Evolutionary conservation across 2,113 vertebrate genomes (phyloP), one percentile per base, ranked within the genome.

Genomic region (Penelope pileata): DNA sequence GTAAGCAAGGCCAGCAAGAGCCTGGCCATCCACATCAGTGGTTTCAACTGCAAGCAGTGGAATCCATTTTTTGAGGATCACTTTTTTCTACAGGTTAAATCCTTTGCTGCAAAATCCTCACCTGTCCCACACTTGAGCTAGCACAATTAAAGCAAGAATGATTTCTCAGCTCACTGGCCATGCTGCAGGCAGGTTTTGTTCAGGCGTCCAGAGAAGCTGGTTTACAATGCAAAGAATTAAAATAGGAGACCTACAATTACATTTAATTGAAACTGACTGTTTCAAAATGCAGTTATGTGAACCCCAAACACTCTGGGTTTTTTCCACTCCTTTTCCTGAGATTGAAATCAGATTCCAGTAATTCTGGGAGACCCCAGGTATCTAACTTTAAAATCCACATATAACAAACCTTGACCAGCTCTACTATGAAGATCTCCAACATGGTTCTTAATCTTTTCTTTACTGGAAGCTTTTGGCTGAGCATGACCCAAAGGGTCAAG

Each of bases 241-340:
- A 77, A 36, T 38, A 40, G 2, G 16, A 72, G 22, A 70, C 1
- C 0, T 58, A 40, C 22, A 67, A 21, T 38, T 51, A 23, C 2
- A 84, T 22, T 53, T 47, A 81, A 58, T 21, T 62, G 68, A 60
- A 64, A 83, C 6, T 29, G 5, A 8, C 13, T 69, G 6, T 43
- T 70, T 66, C 68, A 88, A 83, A 86, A 86, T 22, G 2, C 69
- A 83, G 24, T n/a, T 11, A 72, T 36, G 30, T 30, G 13, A 90
- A 27, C 12, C 8, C 23, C 40, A 13, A 53, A 53, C 1, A 1
- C 16, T 56, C 60, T 32, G 58, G 8, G 26, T 53, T 13, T 18
- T 9, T 2, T 9, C 17, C 22, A 9, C 6, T 0, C 1, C 27
- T 8, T 16, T 19, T 62, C 9, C 36, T 62, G 24, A 62, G 16